Evolutionary conservation across 1,140 invertebrate genomes (phyloP).

Genomic region (Triops cancriformis): DNA sequence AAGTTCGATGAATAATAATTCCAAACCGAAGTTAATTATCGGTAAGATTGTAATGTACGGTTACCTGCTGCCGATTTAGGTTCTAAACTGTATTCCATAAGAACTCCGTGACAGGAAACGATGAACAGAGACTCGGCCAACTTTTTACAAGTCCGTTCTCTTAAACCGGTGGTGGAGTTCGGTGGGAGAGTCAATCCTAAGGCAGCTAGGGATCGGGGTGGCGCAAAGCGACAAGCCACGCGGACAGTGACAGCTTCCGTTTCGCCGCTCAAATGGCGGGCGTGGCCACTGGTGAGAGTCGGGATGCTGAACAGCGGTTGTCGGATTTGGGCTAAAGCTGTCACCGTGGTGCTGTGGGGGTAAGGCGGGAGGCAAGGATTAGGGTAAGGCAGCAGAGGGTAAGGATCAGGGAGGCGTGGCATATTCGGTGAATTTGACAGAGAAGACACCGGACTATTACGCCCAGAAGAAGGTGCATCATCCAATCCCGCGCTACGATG

Average conservation of each 20-base stretch:
- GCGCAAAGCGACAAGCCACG: conserved; percentile 27
- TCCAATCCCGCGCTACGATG: conserved; percentile 87
- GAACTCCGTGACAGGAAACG: conserved; percentile 74
- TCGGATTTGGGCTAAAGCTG: conserved; percentile 75
- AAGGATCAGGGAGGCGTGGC: conserved; percentile 36
- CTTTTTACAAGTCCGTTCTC: conserved; percentile 29
- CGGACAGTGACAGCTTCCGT: conserved; percentile 30
- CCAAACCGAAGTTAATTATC: neutral
- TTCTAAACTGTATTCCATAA: conserved; percentile 85
- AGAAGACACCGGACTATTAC: conserved; percentile 58
- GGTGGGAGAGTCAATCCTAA: conserved; percentile 24
- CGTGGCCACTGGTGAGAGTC: neutral
- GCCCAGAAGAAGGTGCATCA: conserved; percentile 51
- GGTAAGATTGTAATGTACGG: neutral
- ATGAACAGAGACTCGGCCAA: conserved; percentile 78
- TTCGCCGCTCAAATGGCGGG: conserved; percentile 32
- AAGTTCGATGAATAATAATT: too few species aligned
- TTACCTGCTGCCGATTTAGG: conserved; percentile 57
- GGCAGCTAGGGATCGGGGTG: conserved; percentile 28
- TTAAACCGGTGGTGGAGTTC: conserved; percentile 23
- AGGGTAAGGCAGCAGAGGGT: conserved; percentile 61
- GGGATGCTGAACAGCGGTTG: conserved; percentile 48
- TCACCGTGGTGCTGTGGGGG: conserved; percentile 66
- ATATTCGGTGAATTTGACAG: conserved; percentile 46
- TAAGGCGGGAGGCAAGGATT: conserved; percentile 83